Evolutionary conservation across 2,888 invertebrate species (phyloP), one percentile per base, ranked within the genome.

Genomic region (Panzeria rudis): DNA sequence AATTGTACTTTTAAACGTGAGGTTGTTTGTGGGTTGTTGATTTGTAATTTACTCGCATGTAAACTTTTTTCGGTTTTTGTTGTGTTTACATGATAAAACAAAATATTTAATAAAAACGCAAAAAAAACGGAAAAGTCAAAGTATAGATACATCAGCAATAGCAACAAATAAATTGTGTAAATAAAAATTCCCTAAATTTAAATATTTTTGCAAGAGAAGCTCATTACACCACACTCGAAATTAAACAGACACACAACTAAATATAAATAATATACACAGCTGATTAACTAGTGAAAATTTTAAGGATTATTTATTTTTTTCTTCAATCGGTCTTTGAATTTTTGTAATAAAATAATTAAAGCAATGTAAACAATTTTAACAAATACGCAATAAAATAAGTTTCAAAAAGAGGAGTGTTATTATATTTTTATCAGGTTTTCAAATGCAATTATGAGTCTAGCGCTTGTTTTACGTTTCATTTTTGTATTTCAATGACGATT

Each of bases 231-330:
- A 66, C 47, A 32, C 52, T 44, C n/a, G 20, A 29, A 50, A 50
- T 23, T 11, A 29, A 17, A 78, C 25, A 54, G 23, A 35, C 15
- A 56, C n/a, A 44, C 20, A 56, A 61, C 9, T 38, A 62, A 62
- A 38, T 7, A 3, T 41, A 23, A 13, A 25, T 64, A 15, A n/a
- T 6, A 50, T 68, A 79, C 72, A 79, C 78, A 78, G 78, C 78
- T 78, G 78, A 78, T 71, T 78, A 61, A 44, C 38, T 44, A 62
- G 62, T 25, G 32, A 54, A 64, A 23, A 59, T 71, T 47, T 66
- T 13, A 56, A 80, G 56, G 72, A 80, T 64, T 64, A 59, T 68
- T 77, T 75, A 38, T 75, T 44, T 20, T n/a, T 38, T 68, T 35
- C 15, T 68, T 32, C 38, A 61, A 41, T 38, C 23, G 23, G 29